Evolutionary conservation across 1,140 invertebrate species (phyloP), one percentile per base, ranked within the genome.

Genomic region (Littorina saxatilis): DNA sequence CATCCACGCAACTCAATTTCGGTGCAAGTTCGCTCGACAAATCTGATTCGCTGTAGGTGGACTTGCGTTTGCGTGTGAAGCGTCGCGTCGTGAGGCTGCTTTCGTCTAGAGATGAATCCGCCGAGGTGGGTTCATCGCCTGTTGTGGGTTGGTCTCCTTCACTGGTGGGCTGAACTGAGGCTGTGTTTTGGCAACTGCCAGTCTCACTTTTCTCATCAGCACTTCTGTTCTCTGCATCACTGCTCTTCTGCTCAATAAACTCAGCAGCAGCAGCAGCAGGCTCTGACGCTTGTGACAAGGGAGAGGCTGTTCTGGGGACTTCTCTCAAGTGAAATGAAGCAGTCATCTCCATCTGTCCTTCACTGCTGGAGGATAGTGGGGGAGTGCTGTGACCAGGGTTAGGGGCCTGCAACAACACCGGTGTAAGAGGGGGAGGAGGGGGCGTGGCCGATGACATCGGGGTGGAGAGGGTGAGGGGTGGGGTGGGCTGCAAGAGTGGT

Each of bases 51-150:
- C 84, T 83, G 40, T 82, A 35, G 13, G 77, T 79, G 20, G 77
- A 82, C 47, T 83, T 85, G 11, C 84, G 76, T 76, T 85, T 85
- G 52, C 82, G 80, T 7, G 76, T 81, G 39, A 80, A 27, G 17
- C 80, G 77, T 37, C 63, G 72, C 27, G 47, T 79, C 11, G 40
- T 52, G 11, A 35, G 27, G 29, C 39, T 23, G 61, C 27, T 39
- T 50, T 82, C 68, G 32, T 68, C 66, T 20, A 37, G 23, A 20
- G 66, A 68, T 20, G 35, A 39, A 39, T 27, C 23, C 2, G 23
- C 66, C 37, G 66, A 47, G 17, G 43, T 47, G 43, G 66, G 35
- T 39, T 68, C 66, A 39, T 20, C 35, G 32, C 27, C 66, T 68
- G 37, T 35, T 68, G 35, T 13, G 7, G 7, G 43, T 47, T 17